These are phyloP conservation scores for Heliornis fulica DNA, from an alignment of 2,113 vertebrate species.

Conservation along the genomic window DNA sequence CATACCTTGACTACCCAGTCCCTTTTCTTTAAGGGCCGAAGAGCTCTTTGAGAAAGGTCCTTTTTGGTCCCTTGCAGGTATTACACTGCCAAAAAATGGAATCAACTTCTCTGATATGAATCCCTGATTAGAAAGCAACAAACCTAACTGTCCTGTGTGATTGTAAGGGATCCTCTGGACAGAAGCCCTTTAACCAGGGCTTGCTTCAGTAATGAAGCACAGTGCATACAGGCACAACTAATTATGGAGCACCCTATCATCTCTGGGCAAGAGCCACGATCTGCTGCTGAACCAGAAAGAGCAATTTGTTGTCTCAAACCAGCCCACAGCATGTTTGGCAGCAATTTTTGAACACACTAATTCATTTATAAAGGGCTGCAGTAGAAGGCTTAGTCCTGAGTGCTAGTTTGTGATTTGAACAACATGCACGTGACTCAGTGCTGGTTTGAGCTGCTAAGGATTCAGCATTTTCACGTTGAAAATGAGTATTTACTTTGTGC, in stretches of 20 bases:
- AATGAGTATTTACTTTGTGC: background rate
- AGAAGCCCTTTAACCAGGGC: background rate
- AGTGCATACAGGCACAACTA: background rate
- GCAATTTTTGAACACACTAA: background rate
- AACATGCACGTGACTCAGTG: fast-evolving
- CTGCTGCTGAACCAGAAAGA: constrained; percentile 17
- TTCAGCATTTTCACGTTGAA: background rate
- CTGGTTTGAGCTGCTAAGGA: background rate
- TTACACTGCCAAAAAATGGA: background rate
- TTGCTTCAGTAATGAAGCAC: background rate
- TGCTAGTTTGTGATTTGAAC: background rate
- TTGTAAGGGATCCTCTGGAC: background rate
- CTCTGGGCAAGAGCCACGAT: background rate
- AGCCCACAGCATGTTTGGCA: background rate
- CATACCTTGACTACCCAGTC: background rate
- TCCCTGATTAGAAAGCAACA: background rate
- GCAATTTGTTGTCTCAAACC: background rate
- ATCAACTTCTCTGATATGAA: background rate
- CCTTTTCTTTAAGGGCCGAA: background rate
- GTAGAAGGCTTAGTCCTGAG: background rate
- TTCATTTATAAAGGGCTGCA: background rate
- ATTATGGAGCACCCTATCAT: background rate
- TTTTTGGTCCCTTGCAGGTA: background rate
- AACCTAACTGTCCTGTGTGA: background rate
- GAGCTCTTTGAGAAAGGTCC: background rate